phyloP scores from a whole-genome alignment of 2,888 invertebrate genomes.

The Stenurella melanura region DNA sequence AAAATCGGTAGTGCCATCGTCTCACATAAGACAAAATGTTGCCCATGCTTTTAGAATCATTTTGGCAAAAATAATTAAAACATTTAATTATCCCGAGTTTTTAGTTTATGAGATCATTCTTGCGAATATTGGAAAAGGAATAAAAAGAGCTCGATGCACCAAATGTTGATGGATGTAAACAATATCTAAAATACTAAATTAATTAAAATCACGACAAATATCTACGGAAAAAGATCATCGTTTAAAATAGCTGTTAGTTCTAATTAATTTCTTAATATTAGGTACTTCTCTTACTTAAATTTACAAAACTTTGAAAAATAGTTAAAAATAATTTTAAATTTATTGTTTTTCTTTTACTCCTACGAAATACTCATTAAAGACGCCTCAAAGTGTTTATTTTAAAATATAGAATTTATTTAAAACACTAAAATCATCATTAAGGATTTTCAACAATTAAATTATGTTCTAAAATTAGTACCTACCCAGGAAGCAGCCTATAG shows the following conservation, averaged over 20 bases:
- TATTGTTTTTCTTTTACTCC: not conserved
- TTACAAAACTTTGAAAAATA: not conserved
- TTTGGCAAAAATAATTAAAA: too few relatives aligned
- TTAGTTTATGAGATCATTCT: too few relatives aligned
- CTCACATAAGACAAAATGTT: too few relatives aligned
- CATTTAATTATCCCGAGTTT: too few relatives aligned
- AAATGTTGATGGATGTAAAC: too few relatives aligned
- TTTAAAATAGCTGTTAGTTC: slow-evolving; percentile 25
- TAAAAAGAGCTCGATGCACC: too few relatives aligned
- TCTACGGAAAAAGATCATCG: not conserved
- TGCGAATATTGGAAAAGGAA: too few relatives aligned
- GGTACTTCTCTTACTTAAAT: slow-evolving; percentile 14
- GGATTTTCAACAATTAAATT: slow-evolving; percentile 20
- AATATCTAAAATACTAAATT: not conserved
- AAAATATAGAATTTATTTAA: not conserved
- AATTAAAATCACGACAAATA: slow-evolving; percentile 21
- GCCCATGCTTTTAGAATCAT: too few relatives aligned
- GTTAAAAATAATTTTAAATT: slow-evolving; percentile 15
- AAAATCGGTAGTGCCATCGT: too few relatives aligned
- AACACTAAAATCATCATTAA: not conserved
- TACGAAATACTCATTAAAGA: not conserved
- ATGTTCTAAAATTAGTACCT: slow-evolving; percentile 16
- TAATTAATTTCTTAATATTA: slow-evolving; percentile 17
- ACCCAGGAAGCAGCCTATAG: slow-evolving; percentile 6
- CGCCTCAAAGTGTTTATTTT: not conserved